A percentile compares a stretch with the other conserved stretches of the same genome.
These are phyloP conservation scores for human DNA, from an alignment of 2,113 vertebrate genomes.

Conservation along the genomic window DNA sequence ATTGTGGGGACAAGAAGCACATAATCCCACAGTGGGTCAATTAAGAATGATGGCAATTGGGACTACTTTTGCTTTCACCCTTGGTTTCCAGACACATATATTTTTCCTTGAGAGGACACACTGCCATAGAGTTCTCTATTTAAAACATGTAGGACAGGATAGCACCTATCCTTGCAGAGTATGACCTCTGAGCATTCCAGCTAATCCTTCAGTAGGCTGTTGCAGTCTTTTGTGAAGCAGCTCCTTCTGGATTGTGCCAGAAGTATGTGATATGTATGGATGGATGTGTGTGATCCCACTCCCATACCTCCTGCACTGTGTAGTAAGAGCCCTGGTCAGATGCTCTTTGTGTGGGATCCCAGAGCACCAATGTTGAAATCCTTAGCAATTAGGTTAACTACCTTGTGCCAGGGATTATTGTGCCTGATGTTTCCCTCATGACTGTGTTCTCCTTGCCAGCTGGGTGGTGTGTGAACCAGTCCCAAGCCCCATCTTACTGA, in stretches of 20 bases:
- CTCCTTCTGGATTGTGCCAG: background rate
- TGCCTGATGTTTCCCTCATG: no score
- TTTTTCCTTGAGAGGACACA: background rate
- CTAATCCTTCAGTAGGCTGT: background rate
- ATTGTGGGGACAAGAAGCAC: background rate
- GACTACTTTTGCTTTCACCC: background rate
- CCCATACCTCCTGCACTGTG: background rate
- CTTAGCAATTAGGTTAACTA: no score
- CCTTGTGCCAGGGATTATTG: no score
- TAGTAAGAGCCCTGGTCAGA: background rate
- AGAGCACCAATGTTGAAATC: background rate
- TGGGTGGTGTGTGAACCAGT: no score
- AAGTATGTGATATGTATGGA: no score
- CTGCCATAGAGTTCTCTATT: background rate
- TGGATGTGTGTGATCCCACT: background rate
- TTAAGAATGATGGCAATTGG: background rate
- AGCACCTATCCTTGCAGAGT: background rate
- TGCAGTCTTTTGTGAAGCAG: background rate
- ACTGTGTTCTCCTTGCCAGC: no score
- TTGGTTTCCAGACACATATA: background rate
- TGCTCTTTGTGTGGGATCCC: background rate
- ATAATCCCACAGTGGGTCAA: background rate
- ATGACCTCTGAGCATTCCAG: background rate
- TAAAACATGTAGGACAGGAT: background rate
- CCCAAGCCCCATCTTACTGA: no score